These are phyloP conservation scores for Neosilurus hyrtlii DNA, from an alignment of 2,797 vertebrate genomes.

Conservation along the genomic window DNA sequence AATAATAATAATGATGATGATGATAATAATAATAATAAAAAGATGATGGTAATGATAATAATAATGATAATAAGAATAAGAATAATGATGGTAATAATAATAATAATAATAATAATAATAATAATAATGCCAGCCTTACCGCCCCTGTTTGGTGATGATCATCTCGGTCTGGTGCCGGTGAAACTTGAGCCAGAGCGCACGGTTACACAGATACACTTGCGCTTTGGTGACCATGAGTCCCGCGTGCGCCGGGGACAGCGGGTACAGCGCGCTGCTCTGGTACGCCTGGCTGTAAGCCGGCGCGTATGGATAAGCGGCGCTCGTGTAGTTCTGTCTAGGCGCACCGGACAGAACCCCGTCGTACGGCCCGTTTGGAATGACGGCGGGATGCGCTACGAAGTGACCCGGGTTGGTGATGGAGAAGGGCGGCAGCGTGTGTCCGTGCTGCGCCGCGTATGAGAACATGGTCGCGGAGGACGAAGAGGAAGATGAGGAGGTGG, in stretches of 20 bases:
- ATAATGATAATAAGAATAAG: neutral
- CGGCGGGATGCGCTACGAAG: constrained; percentile 97
- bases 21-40: too few relatives aligned
- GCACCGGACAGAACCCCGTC: constrained; percentile 95
- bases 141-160: constrained; percentile 99
- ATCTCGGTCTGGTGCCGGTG: constrained; percentile 99
- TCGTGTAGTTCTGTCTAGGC: constrained; percentile 89
- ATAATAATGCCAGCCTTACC: constrained; percentile 73
- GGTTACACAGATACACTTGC: constrained; percentile 99
- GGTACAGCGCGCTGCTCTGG: constrained; percentile 96
- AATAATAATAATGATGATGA: too few relatives aligned
- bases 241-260: constrained; percentile 91
- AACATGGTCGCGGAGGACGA: constrained; percentile 94
- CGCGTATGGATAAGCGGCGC: constrained; percentile 92
- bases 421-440: constrained; percentile 93
- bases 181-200: constrained; percentile 98
- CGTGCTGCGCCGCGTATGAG: constrained; percentile 96
- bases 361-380: constrained; percentile 97
- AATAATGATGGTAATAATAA: neutral
- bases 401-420: constrained; percentile 94
- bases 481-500: constrained; percentile 80
- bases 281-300: constrained; percentile 98
- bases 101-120: neutral
- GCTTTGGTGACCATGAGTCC: constrained; percentile 96
- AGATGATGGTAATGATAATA: neutral